Conservation (phyloP, 2,797 vertebrate genomes). For the Fistularia commersonii region DNA sequence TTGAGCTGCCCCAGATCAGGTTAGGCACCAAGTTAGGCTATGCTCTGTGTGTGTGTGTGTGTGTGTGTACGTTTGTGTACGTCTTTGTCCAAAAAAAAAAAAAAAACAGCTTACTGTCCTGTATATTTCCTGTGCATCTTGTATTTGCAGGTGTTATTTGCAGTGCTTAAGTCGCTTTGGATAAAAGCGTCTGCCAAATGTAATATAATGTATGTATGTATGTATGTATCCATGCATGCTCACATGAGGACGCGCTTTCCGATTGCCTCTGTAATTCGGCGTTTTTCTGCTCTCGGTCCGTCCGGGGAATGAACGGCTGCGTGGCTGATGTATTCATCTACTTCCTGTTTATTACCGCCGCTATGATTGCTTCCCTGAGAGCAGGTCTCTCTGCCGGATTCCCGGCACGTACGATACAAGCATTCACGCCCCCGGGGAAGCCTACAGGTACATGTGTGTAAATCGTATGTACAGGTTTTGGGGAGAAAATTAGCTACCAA, state of each 20-base stretch:
- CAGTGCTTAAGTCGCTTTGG: no score
- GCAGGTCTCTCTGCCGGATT: slow-evolving; percentile 2
- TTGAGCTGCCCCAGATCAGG: no score
- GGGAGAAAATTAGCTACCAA: no score
- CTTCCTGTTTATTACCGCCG: slow-evolving; percentile 19
- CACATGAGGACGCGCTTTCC: slow-evolving; percentile 13
- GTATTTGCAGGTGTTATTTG: no score
- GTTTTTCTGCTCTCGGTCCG: slow-evolving; percentile 9
- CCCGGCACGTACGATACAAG: slow-evolving; percentile 3
- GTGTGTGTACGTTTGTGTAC: no score
- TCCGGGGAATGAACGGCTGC: slow-evolving; percentile 41
- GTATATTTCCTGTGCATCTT: no score
- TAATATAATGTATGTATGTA: no score
- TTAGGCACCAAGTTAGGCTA: no score
- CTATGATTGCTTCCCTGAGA: slow-evolving; percentile 43
- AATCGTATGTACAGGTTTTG: not conserved
- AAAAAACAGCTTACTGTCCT: no score
- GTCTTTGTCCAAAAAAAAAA: no score
- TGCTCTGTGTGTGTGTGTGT: no score
- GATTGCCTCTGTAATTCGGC: slow-evolving; percentile 44
- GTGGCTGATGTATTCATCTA: slow-evolving; percentile 40
- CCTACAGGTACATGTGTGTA: not conserved
- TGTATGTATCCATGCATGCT: not conserved
- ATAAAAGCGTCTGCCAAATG: no score
- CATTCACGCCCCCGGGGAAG: slow-evolving; percentile 2